Evolutionary conservation across 2,888 invertebrate species (phyloP), one percentile per base, ranked within the genome.

Genomic region (Drosophila diplacantha): DNA sequence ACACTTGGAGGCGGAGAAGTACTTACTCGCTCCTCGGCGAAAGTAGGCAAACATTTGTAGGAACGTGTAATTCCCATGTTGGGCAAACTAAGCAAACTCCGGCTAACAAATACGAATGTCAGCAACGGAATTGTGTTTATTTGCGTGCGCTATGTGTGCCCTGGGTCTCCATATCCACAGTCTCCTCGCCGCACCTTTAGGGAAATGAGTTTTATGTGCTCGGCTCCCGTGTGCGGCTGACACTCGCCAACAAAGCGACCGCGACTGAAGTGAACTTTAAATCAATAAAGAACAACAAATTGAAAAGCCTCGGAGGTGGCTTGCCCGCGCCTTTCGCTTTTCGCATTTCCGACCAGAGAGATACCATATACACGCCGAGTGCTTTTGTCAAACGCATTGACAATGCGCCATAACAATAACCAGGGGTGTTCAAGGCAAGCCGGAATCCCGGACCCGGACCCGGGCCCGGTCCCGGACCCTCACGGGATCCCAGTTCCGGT

Each of bases 331-430:
- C 29, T 20, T 29, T 46, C 43, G 22, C 24, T 22, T 39, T 39
- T 46, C 37, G 20, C 26, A 37, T 35, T 16, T 20, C 24, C 29
- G n/a, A 29, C 20, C 26, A 22, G 18, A 51, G 29, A 56, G 51
- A 55, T 53, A 66, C 63, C 41, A n/a, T 52, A 52, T 24, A 52
- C 34, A 63, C 31, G 51, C 66, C 78, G 63, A 83, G 78, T 82
- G 78, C 78, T 83, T 81, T 83, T 79, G 78, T 74, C 83, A 73
- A 73, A 64, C 75, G 71, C 83, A 81, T 73, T 81, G 81, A 75
- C 78, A 83, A 81, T 71, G 63, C 75, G 65, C 65, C 63, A 75
- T 61, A 74, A 60, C 70, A 69, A 46, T 61, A 49, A 49, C 53
- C 38, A 26, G 41, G 29, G 20, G 38, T 22, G 44, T 18, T 37